phyloP scores from a whole-genome alignment of 1,140 invertebrate genomes.

The Maniola jurtina region DNA sequence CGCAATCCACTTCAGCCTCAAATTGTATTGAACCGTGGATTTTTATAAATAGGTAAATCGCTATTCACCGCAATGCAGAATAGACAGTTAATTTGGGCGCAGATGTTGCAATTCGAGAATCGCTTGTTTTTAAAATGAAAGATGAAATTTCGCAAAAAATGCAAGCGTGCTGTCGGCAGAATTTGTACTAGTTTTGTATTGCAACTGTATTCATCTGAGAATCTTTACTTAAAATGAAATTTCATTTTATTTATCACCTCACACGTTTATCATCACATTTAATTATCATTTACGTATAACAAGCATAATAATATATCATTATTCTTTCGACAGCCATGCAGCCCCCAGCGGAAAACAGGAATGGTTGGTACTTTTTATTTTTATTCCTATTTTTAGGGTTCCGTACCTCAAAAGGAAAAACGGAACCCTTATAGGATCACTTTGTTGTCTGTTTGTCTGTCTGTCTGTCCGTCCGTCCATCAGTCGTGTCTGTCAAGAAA shows the following conservation, averaged over 20 bases:
- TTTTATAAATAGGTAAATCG: background rate
- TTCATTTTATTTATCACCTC: too few species aligned
- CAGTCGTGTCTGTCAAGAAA: too few species aligned
- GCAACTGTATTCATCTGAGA: background rate
- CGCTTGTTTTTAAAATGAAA: slow-evolving; percentile 5
- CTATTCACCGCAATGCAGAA: slow-evolving; percentile 1
- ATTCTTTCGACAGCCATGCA: slow-evolving; percentile 58
- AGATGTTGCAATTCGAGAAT: background rate
- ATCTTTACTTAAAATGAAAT: too few species aligned
- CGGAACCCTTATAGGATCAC: too few species aligned
- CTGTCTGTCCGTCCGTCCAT: too few species aligned
- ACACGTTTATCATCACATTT: background rate
- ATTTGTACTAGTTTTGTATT: background rate
- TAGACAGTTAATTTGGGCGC: slow-evolving; percentile 1
- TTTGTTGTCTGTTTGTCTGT: too few species aligned
- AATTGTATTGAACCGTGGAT: too few species aligned
- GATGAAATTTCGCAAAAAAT: background rate
- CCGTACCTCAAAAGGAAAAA: too few species aligned
- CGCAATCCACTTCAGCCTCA: too few species aligned
- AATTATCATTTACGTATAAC: background rate
- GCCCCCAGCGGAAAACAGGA: slow-evolving; percentile 62
- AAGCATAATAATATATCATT: background rate
- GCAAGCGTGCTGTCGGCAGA: background rate
- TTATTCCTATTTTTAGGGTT: slow-evolving; percentile 10
- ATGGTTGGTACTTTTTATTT: slow-evolving; percentile 46